Percentiles rank a stretch among this genome's conserved stretches.
phyloP scores from a whole-genome alignment of 2,888 invertebrate species.

The Tachina lurida region DNA sequence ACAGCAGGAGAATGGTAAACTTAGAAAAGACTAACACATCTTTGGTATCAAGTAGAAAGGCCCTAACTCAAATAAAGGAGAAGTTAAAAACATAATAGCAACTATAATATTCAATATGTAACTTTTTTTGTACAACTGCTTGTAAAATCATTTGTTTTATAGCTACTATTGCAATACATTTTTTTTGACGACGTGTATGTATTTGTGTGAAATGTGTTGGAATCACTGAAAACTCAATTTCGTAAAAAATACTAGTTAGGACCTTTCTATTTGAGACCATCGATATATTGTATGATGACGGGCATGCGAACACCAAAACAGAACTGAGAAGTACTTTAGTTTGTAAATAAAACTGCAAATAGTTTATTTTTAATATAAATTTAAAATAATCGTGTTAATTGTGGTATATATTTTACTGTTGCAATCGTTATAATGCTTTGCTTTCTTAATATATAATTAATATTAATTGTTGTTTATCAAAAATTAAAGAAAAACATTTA shows the following conservation, averaged over 20 bases:
- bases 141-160: too few species aligned
- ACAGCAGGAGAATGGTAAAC: constrained; percentile 63
- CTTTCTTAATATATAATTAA: constrained; percentile 61
- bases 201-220: too few species aligned
- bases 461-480: constrained; percentile 60
- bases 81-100: too few species aligned
- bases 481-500: constrained; percentile 55
- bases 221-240: too few species aligned
- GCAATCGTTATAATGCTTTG: constrained; percentile 64
- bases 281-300: neutral
- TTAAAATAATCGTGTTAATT: constrained; percentile 64
- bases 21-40: neutral
- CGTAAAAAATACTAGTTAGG: too few species aligned
- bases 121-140: too few species aligned
- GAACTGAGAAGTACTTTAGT: neutral
- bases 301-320: neutral
- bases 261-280: too few species aligned
- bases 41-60: too few species aligned
- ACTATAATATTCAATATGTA: too few species aligned
- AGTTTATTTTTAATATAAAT: constrained; percentile 49
- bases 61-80: too few species aligned
- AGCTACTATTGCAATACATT: too few species aligned
- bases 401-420: constrained; percentile 61
- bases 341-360: constrained; percentile 58
- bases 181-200: too few species aligned